Conservation (phyloP, 2,888 invertebrate genomes). For the Helobdella robusta region DNA sequence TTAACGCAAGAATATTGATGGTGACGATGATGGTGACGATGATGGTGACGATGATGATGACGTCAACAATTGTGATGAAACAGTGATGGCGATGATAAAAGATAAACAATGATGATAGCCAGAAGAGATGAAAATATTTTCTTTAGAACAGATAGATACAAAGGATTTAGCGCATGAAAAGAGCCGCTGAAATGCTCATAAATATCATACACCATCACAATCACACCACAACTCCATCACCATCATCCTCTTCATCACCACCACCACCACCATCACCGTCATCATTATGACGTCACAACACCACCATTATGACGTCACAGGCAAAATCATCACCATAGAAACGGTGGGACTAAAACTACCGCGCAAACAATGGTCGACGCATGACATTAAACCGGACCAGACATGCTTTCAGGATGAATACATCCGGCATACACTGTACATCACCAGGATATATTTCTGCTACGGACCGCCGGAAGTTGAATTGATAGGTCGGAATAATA, state of each 20-base stretch:
- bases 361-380: constrained; percentile 32
- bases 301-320: constrained; percentile 24
- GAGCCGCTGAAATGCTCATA: too few species aligned
- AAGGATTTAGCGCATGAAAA: too few species aligned
- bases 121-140: too few species aligned
- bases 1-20: too few species aligned
- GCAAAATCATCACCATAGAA: constrained; percentile 36
- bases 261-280: background rate
- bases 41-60: too few species aligned
- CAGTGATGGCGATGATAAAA: too few species aligned
- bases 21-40: too few species aligned
- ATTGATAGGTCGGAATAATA: constrained; percentile 35
- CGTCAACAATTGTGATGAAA: too few species aligned
- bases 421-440: constrained; percentile 35
- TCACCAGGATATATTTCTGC: constrained; percentile 36
- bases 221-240: too few species aligned
- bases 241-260: background rate
- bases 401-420: constrained; percentile 35
- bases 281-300: background rate
- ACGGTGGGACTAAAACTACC: constrained; percentile 35
- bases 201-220: too few species aligned
- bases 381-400: constrained; percentile 36
- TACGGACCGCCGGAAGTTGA: constrained; percentile 36
- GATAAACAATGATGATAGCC: too few species aligned
- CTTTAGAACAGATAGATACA: too few species aligned